Conservation (phyloP, 2,113 vertebrate species). For the Cyprinodon brontotheroides region DNA sequence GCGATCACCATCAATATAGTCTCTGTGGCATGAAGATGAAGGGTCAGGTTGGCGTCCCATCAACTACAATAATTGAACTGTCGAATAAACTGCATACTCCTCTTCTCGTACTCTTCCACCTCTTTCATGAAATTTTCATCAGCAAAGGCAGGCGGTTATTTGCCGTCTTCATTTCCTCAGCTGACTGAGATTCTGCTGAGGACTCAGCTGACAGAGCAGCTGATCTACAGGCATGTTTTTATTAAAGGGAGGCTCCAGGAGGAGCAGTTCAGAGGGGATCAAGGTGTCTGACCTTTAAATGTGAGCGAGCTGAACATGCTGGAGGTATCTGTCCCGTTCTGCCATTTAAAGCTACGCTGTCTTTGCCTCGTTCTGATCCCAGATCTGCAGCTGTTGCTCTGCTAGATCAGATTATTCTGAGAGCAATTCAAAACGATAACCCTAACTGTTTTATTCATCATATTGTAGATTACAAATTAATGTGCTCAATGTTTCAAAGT, state of each 20-base stretch:
- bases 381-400: background rate
- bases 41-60: slow-evolving; percentile 54
- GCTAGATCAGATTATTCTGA: no score
- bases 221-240: slow-evolving; percentile 44
- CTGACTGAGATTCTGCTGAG: slow-evolving; percentile 31
- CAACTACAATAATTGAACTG: slow-evolving; percentile 63
- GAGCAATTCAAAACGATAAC: no score
- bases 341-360: slow-evolving; percentile 18
- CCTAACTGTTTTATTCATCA: no score
- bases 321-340: slow-evolving; percentile 11
- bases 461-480: no score
- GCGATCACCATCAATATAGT: slow-evolving; percentile 40
- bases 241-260: slow-evolving; percentile 34
- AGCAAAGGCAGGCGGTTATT: slow-evolving; percentile 25
- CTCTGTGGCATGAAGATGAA: slow-evolving; percentile 51
- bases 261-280: slow-evolving; percentile 19
- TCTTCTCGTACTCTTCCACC: slow-evolving; percentile 19
- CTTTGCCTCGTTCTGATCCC: background rate
- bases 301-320: slow-evolving; percentile 24
- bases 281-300: slow-evolving; percentile 30
- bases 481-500: no score
- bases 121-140: slow-evolving; percentile 63
- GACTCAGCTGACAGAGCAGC: slow-evolving; percentile 49
- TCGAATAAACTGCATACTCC: slow-evolving; percentile 21
- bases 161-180: slow-evolving; percentile 50